Conservation (phyloP, 2,797 vertebrate species). For the Myotis pilosus region DNA sequence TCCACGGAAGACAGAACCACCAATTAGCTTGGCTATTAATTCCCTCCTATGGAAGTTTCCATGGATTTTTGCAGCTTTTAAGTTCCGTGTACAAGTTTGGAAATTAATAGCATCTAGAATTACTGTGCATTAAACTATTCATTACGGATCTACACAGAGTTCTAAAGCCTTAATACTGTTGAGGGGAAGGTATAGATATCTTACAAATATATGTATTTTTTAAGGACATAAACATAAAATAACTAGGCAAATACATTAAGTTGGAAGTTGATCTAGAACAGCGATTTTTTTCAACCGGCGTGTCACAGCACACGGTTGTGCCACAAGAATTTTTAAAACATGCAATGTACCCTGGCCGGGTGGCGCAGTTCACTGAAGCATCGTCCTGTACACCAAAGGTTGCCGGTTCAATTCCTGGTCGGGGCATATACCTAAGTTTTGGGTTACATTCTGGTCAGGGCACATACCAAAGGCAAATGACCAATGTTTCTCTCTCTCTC, state of each 20-base stretch:
- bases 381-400: background rate
- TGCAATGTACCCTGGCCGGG: background rate
- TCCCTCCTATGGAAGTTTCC: background rate
- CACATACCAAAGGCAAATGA: background rate
- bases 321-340: background rate
- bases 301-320: background rate
- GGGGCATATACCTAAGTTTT: background rate
- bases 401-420: background rate
- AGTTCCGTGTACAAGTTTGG: background rate
- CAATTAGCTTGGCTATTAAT: background rate
- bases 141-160: background rate
- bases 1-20: background rate
- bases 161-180: background rate
- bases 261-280: background rate
- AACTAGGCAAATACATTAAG: background rate
- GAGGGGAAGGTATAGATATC: background rate
- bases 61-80: background rate
- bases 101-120: background rate
- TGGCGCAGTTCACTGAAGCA: background rate
- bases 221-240: background rate
- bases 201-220: background rate
- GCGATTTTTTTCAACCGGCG: background rate
- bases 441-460: background rate
- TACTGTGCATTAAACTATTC: background rate
- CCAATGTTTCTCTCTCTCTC: background rate